phyloP scores from a whole-genome alignment of 2,113 vertebrate species.

The Sinosuthora webbiana region DNA sequence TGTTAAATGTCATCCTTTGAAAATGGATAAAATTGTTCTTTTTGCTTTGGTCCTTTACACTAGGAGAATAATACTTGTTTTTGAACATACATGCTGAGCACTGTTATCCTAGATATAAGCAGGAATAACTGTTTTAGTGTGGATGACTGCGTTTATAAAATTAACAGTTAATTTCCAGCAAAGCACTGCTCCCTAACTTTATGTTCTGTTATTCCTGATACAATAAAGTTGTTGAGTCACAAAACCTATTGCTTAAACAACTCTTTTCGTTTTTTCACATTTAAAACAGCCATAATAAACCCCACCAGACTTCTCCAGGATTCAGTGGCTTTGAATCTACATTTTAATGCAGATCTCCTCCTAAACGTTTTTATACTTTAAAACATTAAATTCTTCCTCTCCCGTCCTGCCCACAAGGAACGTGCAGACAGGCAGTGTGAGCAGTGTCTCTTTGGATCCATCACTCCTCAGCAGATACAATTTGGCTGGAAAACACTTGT shows the following conservation, averaged over 20 bases:
- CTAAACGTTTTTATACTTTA: background rate
- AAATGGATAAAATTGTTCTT: background rate
- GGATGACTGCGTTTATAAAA: background rate
- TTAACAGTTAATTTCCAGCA: background rate
- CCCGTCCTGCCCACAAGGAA: background rate
- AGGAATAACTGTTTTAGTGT: background rate
- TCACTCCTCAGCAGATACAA: background rate
- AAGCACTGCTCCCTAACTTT: background rate
- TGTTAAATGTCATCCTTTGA: background rate
- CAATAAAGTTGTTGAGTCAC: background rate
- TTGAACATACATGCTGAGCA: background rate
- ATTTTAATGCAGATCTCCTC: background rate
- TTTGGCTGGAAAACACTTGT: conserved; percentile 28
- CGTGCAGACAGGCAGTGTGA: background rate
- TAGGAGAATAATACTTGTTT: background rate
- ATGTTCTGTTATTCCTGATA: background rate
- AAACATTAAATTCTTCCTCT: background rate
- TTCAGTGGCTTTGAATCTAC: background rate
- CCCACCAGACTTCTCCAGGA: background rate
- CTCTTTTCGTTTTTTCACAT: background rate
- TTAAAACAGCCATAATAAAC: background rate
- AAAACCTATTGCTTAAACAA: background rate
- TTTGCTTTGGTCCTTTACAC: background rate
- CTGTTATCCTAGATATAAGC: background rate
- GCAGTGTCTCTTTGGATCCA: conserved; percentile 15